Evolutionary conservation across 2,797 vertebrate genomes (phyloP), one percentile per base, ranked within the genome.

Genomic region (Geotrypetes seraphini): DNA sequence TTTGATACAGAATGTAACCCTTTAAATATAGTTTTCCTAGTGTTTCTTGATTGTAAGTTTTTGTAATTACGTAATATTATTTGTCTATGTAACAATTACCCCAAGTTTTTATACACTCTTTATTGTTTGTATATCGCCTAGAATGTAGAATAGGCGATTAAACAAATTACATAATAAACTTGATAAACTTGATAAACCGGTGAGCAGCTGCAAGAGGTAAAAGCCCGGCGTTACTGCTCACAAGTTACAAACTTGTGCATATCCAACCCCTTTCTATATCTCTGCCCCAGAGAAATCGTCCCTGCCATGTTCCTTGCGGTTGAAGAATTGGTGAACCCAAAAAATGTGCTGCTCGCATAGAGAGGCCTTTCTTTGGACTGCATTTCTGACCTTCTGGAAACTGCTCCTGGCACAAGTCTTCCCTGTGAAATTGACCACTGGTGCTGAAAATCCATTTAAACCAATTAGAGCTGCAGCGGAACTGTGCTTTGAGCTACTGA

Each of bases 341-440:
- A 37, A 22, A 53, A 45, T 7, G 34, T 24, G 36, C 44, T 34
- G 22, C 0, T 0, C 38, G 54, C 33, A 43, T 36, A 33, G 12
- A 6, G 25, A 20, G 34, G 36, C 25, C 42, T 50, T 26, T 54
- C 45, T 2, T n/a, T n/a, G n/a, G n/a, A n/a, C n/a, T 19, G 11
- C 3, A n/a, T 44, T 33, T 31, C 49, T 54, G 39, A 46, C 44
- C 47, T 10, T 33, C 14, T 11, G 0, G 0, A 29, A 25, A 15
- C 35, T 62, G 43, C 59, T 64, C 54, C 23, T 39, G 57, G 54
- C 37, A 35, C 27, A 35, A 47, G 19, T 49, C 29, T 30, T 32
- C 32, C 29, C 22, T 2, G 32, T 10, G 22, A 47, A 47, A 44
- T 44, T 12, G 16, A 46, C 35, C 40, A 46, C 13, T 7, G 19